Base-by-base conservation (phyloP, 1,140 invertebrate species). In the Drosophila kohkoa region DNA sequence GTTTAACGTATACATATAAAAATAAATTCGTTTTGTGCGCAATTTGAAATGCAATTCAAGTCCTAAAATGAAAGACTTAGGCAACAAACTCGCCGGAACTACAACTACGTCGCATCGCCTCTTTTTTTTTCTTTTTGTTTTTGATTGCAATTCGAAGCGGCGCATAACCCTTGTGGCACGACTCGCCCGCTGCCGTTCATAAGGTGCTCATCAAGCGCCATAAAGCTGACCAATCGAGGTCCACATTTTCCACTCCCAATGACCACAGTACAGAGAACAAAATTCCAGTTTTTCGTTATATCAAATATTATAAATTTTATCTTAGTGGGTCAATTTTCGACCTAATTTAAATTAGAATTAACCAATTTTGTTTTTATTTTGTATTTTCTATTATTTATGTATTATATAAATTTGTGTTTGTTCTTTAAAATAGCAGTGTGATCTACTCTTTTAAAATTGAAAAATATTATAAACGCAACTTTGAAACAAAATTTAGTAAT, bases 31-130 rank as follows among this genome's bases (percentile, higher is more conserved):
- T 38, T 70, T 75, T 52, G 46, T 58, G 52, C 45, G 64, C 77
- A 28, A 64, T 67, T 69, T 65, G 48, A 71, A 60, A 71, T 81
- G 70, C 78, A 57, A 65, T 65, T 58, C 59, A 65, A 49, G 16
- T 13, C 25, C 51, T 25, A 65, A 80, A 78, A 51, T 62, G 51
- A 86, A 86, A 85, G 77, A 80, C 78, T 80, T 80, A 78, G 65
- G 71, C 78, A 75, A 75, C 75, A 28, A 80, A 80, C 78, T 72
- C 63, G 58, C 46, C 45, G 57, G 41, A 74, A 52, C 69, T 55
- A 71, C 20, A 25, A 25, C 41, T 43, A 7, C n/a, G 41, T 13
- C n/a, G n/a, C 41, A 43, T 43, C 65, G 46, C 35, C 49, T 57
- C 0, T 0, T 25, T 25, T 25, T 25, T 25, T 25, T 25, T 0